These are phyloP conservation scores for Acanthosepion esculentum DNA, from an alignment of 2,888 invertebrate species.

Conservation along the genomic window DNA sequence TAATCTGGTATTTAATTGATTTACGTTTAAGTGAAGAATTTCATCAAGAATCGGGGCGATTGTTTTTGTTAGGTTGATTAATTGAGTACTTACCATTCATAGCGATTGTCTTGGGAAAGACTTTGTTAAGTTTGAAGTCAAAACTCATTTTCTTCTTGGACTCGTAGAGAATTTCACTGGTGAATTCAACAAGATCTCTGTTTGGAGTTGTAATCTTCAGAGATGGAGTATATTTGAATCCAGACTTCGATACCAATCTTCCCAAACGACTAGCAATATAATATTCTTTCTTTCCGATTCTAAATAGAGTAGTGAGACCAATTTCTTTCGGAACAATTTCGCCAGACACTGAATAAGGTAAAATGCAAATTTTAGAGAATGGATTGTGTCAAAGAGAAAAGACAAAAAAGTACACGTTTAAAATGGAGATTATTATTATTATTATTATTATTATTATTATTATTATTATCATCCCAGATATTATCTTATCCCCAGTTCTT, in stretches of 20 bases:
- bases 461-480: no score
- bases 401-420: neutral
- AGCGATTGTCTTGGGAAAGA: neutral
- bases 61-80: no score
- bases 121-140: neutral
- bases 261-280: neutral
- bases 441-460: neutral
- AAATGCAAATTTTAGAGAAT: neutral
- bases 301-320: neutral
- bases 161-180: neutral
- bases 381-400: neutral
- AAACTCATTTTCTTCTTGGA: neutral
- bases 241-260: neutral
- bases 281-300: constrained; percentile 34
- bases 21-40: no score
- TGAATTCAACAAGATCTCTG: neutral
- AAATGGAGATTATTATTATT: neutral
- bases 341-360: neutral
- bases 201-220: neutral
- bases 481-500: no score
- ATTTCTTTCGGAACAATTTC: constrained; percentile 23
- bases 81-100: neutral
- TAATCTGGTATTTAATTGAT: no score
- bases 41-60: no score
- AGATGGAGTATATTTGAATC: neutral